A percentile compares a stretch with the other conserved stretches of the same genome.
Conservation (phyloP, 2,797 vertebrate genomes). For the Melanotaenia boesemani region DNA sequence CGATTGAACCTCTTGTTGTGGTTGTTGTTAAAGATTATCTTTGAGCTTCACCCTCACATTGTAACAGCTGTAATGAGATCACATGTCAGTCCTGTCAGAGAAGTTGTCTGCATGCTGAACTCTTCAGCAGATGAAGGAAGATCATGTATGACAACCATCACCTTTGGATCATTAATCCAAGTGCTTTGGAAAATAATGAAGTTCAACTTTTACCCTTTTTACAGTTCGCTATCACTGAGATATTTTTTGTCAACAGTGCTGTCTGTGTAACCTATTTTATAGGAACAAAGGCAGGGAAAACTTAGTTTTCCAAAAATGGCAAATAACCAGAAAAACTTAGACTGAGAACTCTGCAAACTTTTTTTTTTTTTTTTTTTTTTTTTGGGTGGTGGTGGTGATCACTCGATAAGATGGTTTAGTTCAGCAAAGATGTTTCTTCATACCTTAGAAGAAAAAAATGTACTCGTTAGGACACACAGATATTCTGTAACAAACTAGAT, state of each 20-base stretch:
- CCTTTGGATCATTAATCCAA: background rate
- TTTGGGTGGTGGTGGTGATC: background rate
- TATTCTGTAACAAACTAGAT: background rate
- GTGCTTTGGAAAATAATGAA: background rate
- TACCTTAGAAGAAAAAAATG: background rate
- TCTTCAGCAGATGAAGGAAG: background rate
- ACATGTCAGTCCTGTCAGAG: background rate
- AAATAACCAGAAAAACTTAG: background rate
- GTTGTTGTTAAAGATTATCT: background rate
- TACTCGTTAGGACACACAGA: background rate
- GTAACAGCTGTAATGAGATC: background rate
- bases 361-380: background rate
- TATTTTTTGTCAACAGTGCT: background rate
- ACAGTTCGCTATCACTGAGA: background rate
- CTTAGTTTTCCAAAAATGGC: background rate
- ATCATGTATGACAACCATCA: background rate
- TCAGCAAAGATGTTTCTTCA: background rate
- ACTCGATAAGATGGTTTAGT: background rate
- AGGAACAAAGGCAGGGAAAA: background rate
- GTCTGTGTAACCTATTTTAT: background rate
- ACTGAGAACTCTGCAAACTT: background rate
- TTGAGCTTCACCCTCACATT: conserved; percentile 1
- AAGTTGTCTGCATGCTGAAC: background rate
- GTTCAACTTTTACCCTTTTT: background rate
- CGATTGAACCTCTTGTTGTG: background rate